Conservation (phyloP, 2,888 invertebrate species). For the Erebia palarica region DNA sequence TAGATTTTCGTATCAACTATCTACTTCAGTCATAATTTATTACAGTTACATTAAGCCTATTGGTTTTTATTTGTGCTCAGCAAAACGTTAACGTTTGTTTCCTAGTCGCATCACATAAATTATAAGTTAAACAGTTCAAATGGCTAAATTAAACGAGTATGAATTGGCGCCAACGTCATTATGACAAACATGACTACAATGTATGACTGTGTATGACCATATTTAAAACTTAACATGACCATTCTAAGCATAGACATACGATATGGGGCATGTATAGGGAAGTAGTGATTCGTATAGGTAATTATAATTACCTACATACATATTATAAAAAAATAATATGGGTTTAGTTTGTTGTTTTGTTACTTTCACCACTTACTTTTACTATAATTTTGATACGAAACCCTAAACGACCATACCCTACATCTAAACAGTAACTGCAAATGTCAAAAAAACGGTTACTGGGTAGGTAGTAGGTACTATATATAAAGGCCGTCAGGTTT, state of each 20-base stretch:
- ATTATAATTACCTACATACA: too few relatives aligned
- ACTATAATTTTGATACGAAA: too few relatives aligned
- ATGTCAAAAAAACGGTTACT: too few relatives aligned
- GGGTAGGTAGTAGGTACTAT: too few relatives aligned
- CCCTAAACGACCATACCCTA: too few relatives aligned
- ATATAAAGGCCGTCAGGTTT: too few relatives aligned
- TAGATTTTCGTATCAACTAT: conserved; percentile 18
- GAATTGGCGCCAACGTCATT: conserved; percentile 31
- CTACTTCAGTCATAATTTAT: conserved; percentile 26
- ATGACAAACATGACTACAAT: not conserved
- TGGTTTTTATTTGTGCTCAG: conserved; percentile 33
- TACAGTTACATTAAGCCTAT: conserved; percentile 32
- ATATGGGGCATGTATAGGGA: not conserved
- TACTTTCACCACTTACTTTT: too few relatives aligned
- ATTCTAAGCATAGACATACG: not conserved
- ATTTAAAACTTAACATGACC: not conserved
- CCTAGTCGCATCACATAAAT: conserved; percentile 37
- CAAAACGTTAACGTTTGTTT: conserved; percentile 31
- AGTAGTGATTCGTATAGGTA: not conserved
- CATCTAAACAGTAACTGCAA: too few relatives aligned
- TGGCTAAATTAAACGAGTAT: conserved; percentile 31
- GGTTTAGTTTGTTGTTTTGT: too few relatives aligned
- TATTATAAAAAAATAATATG: too few relatives aligned
- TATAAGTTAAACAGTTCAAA: conserved; percentile 33
- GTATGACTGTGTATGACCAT: too few relatives aligned